Evolutionary conservation across 2,113 vertebrate genomes (phyloP).

Genomic region (Speoplatyrhinus poulsoni): DNA sequence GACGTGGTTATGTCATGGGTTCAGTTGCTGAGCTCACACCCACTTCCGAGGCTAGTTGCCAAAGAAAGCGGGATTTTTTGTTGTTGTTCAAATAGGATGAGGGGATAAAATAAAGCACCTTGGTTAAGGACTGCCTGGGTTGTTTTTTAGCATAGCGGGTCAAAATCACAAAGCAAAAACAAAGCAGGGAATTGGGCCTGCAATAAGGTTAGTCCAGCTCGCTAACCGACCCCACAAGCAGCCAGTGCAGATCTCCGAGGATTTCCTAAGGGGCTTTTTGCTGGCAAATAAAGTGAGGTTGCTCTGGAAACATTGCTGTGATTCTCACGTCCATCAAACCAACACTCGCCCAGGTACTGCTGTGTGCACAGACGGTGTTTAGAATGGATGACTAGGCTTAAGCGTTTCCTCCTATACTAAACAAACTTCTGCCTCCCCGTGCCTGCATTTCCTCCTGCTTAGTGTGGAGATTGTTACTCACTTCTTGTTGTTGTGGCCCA

Average conservation of each 20-base stretch:
- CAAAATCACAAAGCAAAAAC: slow-evolving; percentile 70
- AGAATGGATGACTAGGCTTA: slow-evolving; percentile 80
- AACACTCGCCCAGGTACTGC: slow-evolving; percentile 53
- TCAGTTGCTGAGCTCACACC: slow-evolving; percentile 62
- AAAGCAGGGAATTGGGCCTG: slow-evolving; percentile 61
- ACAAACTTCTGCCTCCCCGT: slow-evolving; percentile 35
- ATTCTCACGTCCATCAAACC: slow-evolving; percentile 47
- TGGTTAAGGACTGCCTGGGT: slow-evolving; percentile 63
- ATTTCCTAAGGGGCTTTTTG: slow-evolving; percentile 43
- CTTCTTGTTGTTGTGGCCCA: slow-evolving; percentile 83
- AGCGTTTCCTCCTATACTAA: slow-evolving; percentile 72
- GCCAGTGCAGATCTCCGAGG: slow-evolving; percentile 51
- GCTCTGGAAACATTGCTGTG: slow-evolving; percentile 37
- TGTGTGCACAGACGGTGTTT: slow-evolving; percentile 60
- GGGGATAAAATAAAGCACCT: slow-evolving; percentile 59
- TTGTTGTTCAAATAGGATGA: slow-evolving; percentile 49
- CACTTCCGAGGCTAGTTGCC: slow-evolving; percentile 30
- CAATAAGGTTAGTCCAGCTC: slow-evolving; percentile 71
- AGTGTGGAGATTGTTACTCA: slow-evolving; percentile 65
- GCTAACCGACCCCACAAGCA: slow-evolving; percentile 53
- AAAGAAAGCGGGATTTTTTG: slow-evolving; percentile 52
- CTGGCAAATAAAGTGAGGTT: slow-evolving; percentile 50
- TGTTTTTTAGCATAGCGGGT: slow-evolving; percentile 70
- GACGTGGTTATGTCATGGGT: slow-evolving; percentile 69
- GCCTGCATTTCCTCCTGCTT: slow-evolving; percentile 37